A percentile compares a stretch with the other conserved stretches of the same genome.
These are phyloP conservation scores for Neodiprion fabricii DNA, from an alignment of 1,140 invertebrate species.

Conservation along the genomic window DNA sequence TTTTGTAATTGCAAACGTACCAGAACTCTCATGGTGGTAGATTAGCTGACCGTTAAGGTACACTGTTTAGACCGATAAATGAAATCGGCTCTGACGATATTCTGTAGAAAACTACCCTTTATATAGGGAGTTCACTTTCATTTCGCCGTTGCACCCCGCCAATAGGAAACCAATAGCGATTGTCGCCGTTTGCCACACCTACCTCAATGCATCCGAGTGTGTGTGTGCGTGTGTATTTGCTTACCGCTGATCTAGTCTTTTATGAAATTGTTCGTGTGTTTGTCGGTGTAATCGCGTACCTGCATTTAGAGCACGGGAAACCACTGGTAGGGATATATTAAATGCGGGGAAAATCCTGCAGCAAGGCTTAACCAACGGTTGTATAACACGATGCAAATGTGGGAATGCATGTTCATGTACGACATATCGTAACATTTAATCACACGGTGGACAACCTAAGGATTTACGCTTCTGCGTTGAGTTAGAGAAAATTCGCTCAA, in stretches of 20 bases:
- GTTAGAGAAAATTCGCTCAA: too few species aligned
- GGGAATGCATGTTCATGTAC: background rate
- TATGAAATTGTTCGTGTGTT: background rate
- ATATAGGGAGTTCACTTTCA: conserved; percentile 63
- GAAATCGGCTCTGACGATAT: conserved; percentile 48
- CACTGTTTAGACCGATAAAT: conserved; percentile 37
- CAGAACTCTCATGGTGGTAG: conserved; percentile 53
- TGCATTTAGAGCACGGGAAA: background rate
- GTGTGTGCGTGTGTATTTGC: background rate
- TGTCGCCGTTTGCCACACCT: conserved; percentile 56
- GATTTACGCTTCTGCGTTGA: too few species aligned
- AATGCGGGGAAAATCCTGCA: too few species aligned
- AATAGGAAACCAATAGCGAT: conserved; percentile 49
- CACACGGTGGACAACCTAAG: background rate
- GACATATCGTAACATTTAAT: conserved; percentile 1
- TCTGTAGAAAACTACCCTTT: conserved; percentile 56
- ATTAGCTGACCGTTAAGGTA: conserved; percentile 40
- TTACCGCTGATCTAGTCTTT: conserved; percentile 4
- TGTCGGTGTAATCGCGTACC: conserved; percentile 7
- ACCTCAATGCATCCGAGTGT: conserved; percentile 30
- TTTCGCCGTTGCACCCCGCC: conserved; percentile 53
- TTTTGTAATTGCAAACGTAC: conserved; percentile 41
- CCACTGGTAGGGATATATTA: background rate
- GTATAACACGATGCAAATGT: conserved; percentile 5
- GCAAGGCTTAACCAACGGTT: background rate